phyloP scores from a whole-genome alignment of 2,888 invertebrate species.

The Epirrita christyi region DNA sequence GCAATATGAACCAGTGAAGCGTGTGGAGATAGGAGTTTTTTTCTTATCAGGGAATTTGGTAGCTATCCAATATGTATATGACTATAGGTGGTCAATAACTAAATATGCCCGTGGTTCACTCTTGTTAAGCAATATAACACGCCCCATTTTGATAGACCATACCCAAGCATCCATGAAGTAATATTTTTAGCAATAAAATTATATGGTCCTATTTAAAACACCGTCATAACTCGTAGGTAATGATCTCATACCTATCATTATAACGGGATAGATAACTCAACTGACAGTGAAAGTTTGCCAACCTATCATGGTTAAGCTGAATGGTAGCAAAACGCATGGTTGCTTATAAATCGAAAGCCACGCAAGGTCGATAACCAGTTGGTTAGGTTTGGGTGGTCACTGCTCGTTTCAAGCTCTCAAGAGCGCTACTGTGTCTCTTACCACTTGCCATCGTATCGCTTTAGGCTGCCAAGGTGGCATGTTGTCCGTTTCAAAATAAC shows the following conservation, averaged over 20 bases:
- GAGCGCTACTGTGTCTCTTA: constrained; percentile 10
- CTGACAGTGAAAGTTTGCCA: constrained; percentile 46
- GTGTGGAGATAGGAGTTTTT: background rate
- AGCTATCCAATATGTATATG: too few relatives aligned
- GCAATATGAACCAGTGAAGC: background rate
- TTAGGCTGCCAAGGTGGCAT: too few relatives aligned
- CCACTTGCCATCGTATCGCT: constrained; percentile 1
- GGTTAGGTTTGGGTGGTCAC: constrained; percentile 48
- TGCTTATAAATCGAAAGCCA: constrained; percentile 61
- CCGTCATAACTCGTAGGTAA: constrained; percentile 21
- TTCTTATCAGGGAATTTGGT: background rate
- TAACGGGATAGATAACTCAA: constrained; percentile 23
- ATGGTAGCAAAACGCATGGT: constrained; percentile 47
- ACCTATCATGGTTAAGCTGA: constrained; percentile 36
- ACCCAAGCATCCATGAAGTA: constrained; percentile 6
- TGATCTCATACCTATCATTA: constrained; percentile 29
- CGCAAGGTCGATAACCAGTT: constrained; percentile 62
- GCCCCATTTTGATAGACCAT: background rate
- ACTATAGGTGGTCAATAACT: background rate
- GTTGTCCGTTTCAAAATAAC: too few relatives aligned
- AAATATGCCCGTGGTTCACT: too few relatives aligned
- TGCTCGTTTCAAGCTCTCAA: constrained; percentile 27
- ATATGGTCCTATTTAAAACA: constrained; percentile 15
- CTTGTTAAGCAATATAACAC: background rate
- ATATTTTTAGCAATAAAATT: constrained; percentile 15